A percentile compares a stretch with the other conserved stretches of the same genome.
Evolutionary conservation across 2,888 invertebrate genomes (phyloP).

Genomic region (Siphonodentalium dalli): DNA sequence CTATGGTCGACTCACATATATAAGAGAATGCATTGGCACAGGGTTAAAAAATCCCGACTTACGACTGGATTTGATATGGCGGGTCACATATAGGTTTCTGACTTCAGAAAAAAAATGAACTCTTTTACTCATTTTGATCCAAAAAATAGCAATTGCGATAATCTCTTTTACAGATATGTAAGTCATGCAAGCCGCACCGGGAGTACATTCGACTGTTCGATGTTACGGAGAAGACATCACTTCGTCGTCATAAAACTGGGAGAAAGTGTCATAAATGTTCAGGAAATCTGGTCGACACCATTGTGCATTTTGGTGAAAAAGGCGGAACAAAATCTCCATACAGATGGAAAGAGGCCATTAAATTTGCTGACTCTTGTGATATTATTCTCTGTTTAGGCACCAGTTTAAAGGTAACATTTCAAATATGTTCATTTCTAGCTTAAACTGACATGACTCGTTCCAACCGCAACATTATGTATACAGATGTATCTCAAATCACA

Average conservation of each 20-base stretch:
- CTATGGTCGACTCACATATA: no score
- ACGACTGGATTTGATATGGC: no score
- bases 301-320: slow-evolving; percentile 96
- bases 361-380: slow-evolving; percentile 83
- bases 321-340: slow-evolving; percentile 83
- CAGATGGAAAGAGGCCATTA: slow-evolving; percentile 93
- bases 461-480: no score
- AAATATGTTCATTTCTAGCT: no score
- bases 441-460: no score
- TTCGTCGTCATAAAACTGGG: slow-evolving; percentile 84
- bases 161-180: slow-evolving; percentile 72
- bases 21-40: no score
- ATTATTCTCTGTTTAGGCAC: slow-evolving; percentile 93
- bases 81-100: no score
- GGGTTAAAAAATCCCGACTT: no score
- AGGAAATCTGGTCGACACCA: slow-evolving; percentile 79
- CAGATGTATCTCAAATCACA: no score
- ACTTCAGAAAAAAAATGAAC: no score
- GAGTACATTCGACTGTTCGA: slow-evolving; percentile 92
- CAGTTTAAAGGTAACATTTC: slow-evolving; percentile 77
- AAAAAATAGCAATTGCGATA: no score
- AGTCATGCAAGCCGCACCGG: slow-evolving; percentile 77
- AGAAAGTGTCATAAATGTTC: slow-evolving; percentile 84
- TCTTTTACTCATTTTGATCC: no score
- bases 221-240: slow-evolving; percentile 92